Conservation (phyloP, 2,888 invertebrate species). For the Xylota sylvarum region DNA sequence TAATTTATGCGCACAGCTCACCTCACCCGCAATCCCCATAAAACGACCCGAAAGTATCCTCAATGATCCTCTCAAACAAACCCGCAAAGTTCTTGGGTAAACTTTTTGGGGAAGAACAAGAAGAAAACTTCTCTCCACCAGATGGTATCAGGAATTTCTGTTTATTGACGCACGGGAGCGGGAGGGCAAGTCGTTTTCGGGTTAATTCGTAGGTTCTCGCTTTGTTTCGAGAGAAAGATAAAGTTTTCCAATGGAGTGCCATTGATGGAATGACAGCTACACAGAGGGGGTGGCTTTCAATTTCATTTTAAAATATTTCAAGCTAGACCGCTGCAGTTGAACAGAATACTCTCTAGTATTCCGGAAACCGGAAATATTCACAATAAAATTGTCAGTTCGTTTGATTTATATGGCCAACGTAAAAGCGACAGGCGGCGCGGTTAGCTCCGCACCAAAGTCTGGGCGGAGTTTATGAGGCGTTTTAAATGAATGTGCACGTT, state of each 20-base stretch:
- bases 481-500: slow-evolving; percentile 54
- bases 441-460: slow-evolving; percentile 41
- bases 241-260: slow-evolving; percentile 64
- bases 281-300: background rate
- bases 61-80: slow-evolving; percentile 65
- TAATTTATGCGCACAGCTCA: slow-evolving; percentile 53
- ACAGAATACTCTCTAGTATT: background rate
- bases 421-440: slow-evolving; percentile 59
- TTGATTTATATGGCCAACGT: slow-evolving; percentile 68
- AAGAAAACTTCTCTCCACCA: slow-evolving; percentile 58
- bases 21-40: background rate
- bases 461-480: slow-evolving; percentile 52
- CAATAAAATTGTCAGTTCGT: slow-evolving; percentile 73
- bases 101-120: slow-evolving; percentile 49
- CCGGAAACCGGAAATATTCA: slow-evolving; percentile 62
- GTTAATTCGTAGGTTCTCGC: slow-evolving; percentile 70
- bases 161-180: slow-evolving; percentile 58
- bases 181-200: slow-evolving; percentile 43
- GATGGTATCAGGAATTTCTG: slow-evolving; percentile 71
- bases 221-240: slow-evolving; percentile 63
- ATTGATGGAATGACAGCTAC: slow-evolving; percentile 59
- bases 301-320: background rate
- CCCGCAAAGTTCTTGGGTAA: slow-evolving; percentile 67
- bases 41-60: slow-evolving; percentile 33
- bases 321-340: background rate